Conservation (phyloP, 2,113 vertebrate species). For the Sigmodon hispidus region DNA sequence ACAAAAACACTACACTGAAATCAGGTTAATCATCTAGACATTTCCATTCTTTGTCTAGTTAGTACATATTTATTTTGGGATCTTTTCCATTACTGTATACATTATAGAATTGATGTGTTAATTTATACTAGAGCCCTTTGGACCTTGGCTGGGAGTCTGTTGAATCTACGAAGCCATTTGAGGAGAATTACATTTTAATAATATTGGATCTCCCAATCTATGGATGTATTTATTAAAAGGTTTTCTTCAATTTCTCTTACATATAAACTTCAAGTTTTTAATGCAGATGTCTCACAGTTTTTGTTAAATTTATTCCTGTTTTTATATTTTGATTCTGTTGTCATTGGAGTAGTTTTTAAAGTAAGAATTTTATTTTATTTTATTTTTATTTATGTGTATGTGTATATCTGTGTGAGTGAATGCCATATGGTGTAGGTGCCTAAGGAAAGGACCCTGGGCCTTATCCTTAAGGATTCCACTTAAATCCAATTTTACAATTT, state of each 20-base stretch:
- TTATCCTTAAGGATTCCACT: background rate
- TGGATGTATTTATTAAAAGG: background rate
- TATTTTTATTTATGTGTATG: background rate
- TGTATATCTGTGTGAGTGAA: background rate
- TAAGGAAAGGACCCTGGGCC: background rate
- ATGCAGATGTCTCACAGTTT: background rate
- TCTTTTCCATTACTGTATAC: background rate
- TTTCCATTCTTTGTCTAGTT: constrained; percentile 15
- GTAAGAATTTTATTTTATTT: background rate
- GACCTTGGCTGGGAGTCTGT: background rate
- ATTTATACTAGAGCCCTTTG: background rate
- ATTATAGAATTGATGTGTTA: constrained; percentile 3
- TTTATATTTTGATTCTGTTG: background rate
- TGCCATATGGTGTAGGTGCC: background rate
- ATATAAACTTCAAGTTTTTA: background rate
- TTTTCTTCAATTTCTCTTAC: constrained; percentile 5
- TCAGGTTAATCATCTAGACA: background rate
- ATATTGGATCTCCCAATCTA: background rate
- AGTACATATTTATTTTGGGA: background rate
- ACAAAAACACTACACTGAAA: background rate
- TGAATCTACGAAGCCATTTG: background rate
- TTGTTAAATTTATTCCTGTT: constrained; percentile 33
- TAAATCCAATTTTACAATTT: background rate
- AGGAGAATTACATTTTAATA: constrained; percentile 22
- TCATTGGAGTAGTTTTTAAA: background rate